Base-by-base conservation (phyloP, 1,140 invertebrate genomes). In the Arctopsyche grandis region DNA sequence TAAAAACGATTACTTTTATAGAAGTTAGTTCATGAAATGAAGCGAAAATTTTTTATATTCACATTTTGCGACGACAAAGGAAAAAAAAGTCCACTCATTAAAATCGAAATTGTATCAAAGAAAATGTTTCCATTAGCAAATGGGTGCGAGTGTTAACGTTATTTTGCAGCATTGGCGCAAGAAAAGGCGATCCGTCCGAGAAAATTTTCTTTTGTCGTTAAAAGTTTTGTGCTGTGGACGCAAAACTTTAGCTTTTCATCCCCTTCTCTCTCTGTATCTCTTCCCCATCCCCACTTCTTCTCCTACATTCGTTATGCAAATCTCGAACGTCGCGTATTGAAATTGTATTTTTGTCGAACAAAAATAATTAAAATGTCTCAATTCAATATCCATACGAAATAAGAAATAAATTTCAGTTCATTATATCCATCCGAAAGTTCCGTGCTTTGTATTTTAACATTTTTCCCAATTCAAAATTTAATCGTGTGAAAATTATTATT, bases 131-230 rank as follows among this genome's bases (percentile, higher is more conserved):
- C 63, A 66, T 66, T 66, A 66, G 21, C 48, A 66, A 66, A 66
- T 22, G 22, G 63, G 24, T 52, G 12, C 48, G 48, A 66, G 63
- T 66, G 63, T 66, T 66, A 66, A 66, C 63, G 63, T 66, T 26
- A 66, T 66, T 66, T 66, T 22, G 63, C 70, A 69, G 26, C 66
- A 19, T 21, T 22, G 60, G 21, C 69, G 22, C 69, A 26, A 38
- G 38, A 48, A 52, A 56, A n/a, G 74, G 46, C 74, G 74, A 58
- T 29, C 46, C 43, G 43, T 52, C 43, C 16, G 19, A 26, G 56
- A 63, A 76, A 76, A 76, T 76, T 76, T 76, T 46, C 58, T 76
- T 76, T 76, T 76, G 74, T 76, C 74, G 74, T 76, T 76, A 76
- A 76, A 76, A 76, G 56, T 76, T 76, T 76, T 12, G 43, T 19